Evolutionary conservation across 2,888 invertebrate species (phyloP).

Genomic region (Caenorhabditis virilis): DNA sequence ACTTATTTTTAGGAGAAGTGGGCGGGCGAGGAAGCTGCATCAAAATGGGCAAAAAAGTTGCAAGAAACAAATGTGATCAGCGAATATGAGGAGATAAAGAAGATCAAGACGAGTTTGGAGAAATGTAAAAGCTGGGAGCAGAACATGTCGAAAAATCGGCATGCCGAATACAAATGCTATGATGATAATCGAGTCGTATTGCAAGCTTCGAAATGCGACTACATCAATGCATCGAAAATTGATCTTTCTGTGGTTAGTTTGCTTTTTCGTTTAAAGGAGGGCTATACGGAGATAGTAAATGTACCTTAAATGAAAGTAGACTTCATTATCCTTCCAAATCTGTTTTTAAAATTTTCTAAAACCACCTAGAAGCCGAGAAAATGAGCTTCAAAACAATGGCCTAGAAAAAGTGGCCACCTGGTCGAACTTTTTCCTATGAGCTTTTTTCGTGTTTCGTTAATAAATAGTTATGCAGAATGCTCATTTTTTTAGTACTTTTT

Average conservation of each 20-base stretch:
- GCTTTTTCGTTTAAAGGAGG: not conserved
- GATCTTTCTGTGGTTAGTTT: constrained; percentile 11
- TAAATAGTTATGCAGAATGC: too few relatives aligned
- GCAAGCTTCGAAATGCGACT: constrained; percentile 22
- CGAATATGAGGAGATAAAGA: constrained; percentile 30
- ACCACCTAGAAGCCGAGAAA: too few relatives aligned
- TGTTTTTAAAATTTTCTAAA: too few relatives aligned
- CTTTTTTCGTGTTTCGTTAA: too few relatives aligned
- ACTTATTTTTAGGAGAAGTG: constrained; percentile 25
- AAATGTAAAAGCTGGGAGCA: constrained; percentile 21
- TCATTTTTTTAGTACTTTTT: too few relatives aligned
- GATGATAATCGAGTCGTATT: constrained; percentile 32
- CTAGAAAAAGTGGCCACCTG: too few relatives aligned
- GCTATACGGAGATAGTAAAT: too few relatives aligned
- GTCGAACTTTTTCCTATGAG: too few relatives aligned
- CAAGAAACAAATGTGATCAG: constrained; percentile 6
- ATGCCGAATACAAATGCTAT: constrained; percentile 27
- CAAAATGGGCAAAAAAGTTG: constrained; percentile 7
- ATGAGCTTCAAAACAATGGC: too few relatives aligned
- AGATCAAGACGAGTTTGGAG: constrained; percentile 11
- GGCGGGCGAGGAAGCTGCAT: constrained; percentile 36
- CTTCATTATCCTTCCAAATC: too few relatives aligned
- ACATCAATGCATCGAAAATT: constrained; percentile 32
- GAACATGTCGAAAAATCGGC: constrained; percentile 14
- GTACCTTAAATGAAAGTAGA: too few relatives aligned